Conservation (phyloP, 2,797 vertebrate genomes). For the Sebastes diaconus region DNA sequence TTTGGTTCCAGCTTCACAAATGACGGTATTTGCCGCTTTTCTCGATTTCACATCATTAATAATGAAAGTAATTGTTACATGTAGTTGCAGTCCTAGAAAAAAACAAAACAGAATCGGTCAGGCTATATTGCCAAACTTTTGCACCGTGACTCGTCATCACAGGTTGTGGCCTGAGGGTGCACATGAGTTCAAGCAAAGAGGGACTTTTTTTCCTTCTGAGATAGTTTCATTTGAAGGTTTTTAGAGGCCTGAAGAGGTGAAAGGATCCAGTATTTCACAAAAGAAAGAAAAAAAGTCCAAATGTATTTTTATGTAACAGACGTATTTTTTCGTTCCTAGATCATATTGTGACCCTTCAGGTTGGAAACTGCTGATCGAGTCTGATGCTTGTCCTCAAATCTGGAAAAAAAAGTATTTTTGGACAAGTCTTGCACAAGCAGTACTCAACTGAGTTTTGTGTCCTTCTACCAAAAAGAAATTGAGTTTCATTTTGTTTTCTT, state of each 20-base stretch:
- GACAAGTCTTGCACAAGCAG: neutral
- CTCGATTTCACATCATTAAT: neutral
- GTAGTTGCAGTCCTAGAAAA: neutral
- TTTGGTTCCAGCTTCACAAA: neutral
- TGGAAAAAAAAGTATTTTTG: neutral
- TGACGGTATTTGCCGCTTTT: neutral
- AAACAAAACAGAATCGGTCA: neutral
- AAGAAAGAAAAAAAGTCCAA: neutral
- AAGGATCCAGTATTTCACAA: neutral
- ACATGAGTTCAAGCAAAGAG: neutral
- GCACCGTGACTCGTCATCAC: neutral
- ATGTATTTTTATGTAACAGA: neutral
- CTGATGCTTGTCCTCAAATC: neutral
- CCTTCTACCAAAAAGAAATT: neutral
- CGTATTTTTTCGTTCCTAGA: neutral
- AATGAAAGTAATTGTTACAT: neutral
- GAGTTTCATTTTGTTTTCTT: constrained; percentile 67
- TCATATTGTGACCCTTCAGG: neutral
- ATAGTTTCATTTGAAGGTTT: neutral
- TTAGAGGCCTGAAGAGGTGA: neutral
- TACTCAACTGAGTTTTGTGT: neutral
- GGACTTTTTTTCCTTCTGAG: neutral
- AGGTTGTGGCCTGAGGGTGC: neutral
- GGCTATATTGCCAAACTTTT: neutral
- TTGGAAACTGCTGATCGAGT: neutral